Percentiles rank a stretch among this genome's conserved stretches.
These are phyloP conservation scores for Tineola bisselliella DNA, from an alignment of 2,888 invertebrate species.

Conservation along the genomic window DNA sequence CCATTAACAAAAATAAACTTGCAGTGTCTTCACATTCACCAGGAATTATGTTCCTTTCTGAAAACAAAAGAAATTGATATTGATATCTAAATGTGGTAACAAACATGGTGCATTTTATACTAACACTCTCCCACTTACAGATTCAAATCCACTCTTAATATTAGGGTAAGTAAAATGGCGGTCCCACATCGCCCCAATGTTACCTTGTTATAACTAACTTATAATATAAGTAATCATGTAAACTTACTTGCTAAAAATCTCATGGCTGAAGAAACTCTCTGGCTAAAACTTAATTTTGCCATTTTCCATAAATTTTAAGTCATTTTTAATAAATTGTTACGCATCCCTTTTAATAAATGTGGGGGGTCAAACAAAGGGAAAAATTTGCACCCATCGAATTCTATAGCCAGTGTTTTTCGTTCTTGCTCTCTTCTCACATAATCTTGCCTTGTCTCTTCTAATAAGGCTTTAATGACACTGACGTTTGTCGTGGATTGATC, in stretches of 20 bases:
- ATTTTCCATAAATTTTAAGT: conserved; percentile 15
- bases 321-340: conserved; percentile 18
- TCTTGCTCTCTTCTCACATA: not conserved
- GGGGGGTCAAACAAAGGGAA: conserved; percentile 19
- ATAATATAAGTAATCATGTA: no score
- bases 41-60: not conserved
- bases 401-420: conserved; percentile 6
- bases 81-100: no score
- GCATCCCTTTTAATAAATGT: conserved; percentile 17
- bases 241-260: conserved; percentile 1
- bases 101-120: no score
- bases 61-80: not conserved
- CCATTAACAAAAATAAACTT: not conserved
- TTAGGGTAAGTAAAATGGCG: no score
- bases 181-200: no score
- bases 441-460: not conserved
- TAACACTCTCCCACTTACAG: no score
- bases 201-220: not conserved
- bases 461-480: not conserved
- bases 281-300: conserved; percentile 22
- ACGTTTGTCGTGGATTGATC: not conserved
- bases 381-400: conserved; percentile 14
- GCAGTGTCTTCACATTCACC: not conserved
- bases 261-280: conserved; percentile 19
- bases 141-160: no score